A percentile compares a stretch with the other conserved stretches of the same genome.
Evolutionary conservation across 2,888 invertebrate genomes (phyloP).

Genomic region (Stenurella melanura): DNA sequence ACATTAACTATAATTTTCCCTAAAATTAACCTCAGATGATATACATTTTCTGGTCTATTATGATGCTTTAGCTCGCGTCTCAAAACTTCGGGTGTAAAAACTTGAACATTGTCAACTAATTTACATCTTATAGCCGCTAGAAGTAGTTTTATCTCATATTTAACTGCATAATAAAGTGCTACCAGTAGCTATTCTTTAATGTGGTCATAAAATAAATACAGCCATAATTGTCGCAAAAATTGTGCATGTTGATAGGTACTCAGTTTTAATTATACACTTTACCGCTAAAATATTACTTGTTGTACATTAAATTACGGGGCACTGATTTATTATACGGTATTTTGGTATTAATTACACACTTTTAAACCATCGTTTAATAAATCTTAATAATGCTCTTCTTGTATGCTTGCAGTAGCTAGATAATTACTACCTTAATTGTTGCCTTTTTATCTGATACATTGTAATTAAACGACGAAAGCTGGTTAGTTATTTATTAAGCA

Average conservation of each 20-base stretch:
- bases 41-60: background rate
- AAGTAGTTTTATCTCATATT: constrained; percentile 1
- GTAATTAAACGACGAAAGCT: background rate
- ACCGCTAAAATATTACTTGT: background rate
- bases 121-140: background rate
- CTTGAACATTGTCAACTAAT: background rate
- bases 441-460: background rate
- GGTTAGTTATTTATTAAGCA: background rate
- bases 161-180: constrained; percentile 7
- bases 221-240: background rate
- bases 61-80: background rate
- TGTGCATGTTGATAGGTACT: background rate
- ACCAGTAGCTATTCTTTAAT: background rate
- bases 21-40: background rate
- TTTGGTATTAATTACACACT: background rate
- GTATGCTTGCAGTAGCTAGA: background rate
- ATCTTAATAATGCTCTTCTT: background rate
- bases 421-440: background rate
- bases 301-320: background rate
- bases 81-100: background rate
- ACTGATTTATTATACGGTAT: background rate
- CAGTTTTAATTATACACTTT: constrained; percentile 1
- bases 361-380: background rate
- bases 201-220: background rate
- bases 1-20: background rate